Conservation (phyloP, 2,113 vertebrate species). For the Tragelaphus imberbis region DNA sequence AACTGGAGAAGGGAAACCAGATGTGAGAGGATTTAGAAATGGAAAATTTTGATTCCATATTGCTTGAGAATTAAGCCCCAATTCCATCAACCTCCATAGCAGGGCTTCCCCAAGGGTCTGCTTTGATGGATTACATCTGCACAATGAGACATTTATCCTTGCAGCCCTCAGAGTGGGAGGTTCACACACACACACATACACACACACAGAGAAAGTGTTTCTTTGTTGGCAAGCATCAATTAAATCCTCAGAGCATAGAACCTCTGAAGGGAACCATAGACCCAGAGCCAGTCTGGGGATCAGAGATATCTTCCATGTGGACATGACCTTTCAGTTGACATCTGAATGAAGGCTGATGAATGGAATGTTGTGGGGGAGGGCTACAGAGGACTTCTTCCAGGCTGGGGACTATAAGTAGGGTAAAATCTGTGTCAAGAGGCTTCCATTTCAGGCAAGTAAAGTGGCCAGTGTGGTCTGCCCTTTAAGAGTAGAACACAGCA, state of each 20-base stretch:
- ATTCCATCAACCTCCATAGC: neutral
- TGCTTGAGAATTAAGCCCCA: constrained; percentile 1
- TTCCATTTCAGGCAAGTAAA: neutral
- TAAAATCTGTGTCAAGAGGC: neutral
- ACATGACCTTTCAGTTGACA: neutral
- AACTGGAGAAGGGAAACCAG: constrained; percentile 37
- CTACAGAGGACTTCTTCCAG: neutral
- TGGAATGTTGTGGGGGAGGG: fast-evolving
- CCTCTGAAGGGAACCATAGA: neutral
- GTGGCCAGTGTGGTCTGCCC: neutral
- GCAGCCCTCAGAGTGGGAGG: neutral
- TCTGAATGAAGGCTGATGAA: neutral
- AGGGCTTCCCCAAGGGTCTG: neutral
- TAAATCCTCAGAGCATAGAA: neutral
- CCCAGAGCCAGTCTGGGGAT: neutral
- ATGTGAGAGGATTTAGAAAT: constrained; percentile 33
- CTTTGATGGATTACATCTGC: neutral
- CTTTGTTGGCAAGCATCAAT: neutral
- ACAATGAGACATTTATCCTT: neutral
- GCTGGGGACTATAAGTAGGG: too few species aligned
- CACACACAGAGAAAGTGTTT: neutral
- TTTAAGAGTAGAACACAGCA: neutral
- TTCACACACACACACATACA: fast-evolving
- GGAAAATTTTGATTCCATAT: neutral
- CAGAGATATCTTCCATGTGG: neutral